Evolutionary conservation across 2,888 invertebrate species (phyloP), one percentile per base, ranked within the genome.

Genomic region (Hipparchia sbordonii): DNA sequence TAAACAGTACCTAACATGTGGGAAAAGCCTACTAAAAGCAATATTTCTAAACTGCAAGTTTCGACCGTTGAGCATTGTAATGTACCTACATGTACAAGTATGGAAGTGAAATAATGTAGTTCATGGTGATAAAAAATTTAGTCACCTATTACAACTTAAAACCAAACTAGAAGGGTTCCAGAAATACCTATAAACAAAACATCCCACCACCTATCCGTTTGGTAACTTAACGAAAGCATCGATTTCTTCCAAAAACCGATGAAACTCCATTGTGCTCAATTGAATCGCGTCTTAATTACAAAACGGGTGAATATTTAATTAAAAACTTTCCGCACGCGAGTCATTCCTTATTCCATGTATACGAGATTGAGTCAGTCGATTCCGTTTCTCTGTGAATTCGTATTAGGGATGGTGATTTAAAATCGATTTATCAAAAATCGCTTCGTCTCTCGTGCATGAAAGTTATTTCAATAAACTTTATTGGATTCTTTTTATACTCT

Each of bases 231-330:
- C 45, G 52, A 61, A 71, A 70, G 12, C 48, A 54, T 74, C 48
- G 62, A 71, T 72, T 75, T 74, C 70, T 73, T 76, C 63, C 54
- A 83, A 87, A 88, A 85, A 85, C 83, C 81, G 84, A 87, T 85
- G 84, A 85, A 88, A 83, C 86, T 85, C 86, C 82, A 88, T 89
- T 89, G 88, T 89, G 82, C 84, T 85, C 88, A 86, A 89, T 90
- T 88, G 87, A 90, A 91, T 90, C 85, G 86, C 87, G 87, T 91
- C 90, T 92, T 91, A 90, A 92, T 93, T 91, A 92, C 91, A 87
- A 91, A 90, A 90, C 89, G 86, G 88, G 88, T 91, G 91, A 91
- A 91, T 92, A 91, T 92, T 92, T 92, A 92, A 93, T 92, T 92
- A 91, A 92, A 92, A 92, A 92, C 87, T 93, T 91, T 89, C 88